Base-by-base conservation (phyloP, 1,140 invertebrate species). In the Trachymyrmex septentrionalis region DNA sequence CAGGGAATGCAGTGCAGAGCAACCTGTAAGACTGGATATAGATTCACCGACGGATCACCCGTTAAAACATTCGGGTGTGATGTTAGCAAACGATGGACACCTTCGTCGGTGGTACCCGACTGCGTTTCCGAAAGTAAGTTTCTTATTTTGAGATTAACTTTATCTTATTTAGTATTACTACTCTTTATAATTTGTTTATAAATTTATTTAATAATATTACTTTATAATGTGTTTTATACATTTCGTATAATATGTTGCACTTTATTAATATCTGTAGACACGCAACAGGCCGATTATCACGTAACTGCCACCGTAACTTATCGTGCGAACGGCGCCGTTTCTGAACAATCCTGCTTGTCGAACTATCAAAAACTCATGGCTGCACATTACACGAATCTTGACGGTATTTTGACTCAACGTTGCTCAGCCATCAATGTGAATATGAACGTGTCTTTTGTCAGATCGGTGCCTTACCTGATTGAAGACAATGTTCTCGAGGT, bases 371-470 rank as follows among this genome's bases (percentile, higher is more conserved):
- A 98, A 75, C 95, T 98, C 5, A 96, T 99, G 78, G 95, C 97
- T 5, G 97, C 98, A 90, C 97, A 98, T 92, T 99, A 99, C 89
- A 94, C 95, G 19, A 97, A 97, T 66, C 94, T 99, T 0, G 98
- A 99, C 92, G 96, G 96, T 82, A 96, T 98, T 86, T 95, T 99
- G 7, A 98, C 98, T 4, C 97, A 98, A 92, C 96, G 98, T 91
- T 99, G 99, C 95, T 99, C 98, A 0, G 98, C 98, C 34, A 98
- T 99, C 2, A 99, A 99, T 93, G 98, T 99, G 0, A 98, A 98
- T 91, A 99, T 99, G 96, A 99, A 99, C 92, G 98, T 99, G 2
- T 97, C 98, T 0, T 99, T 99, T 91, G 96, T 98, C 0, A 97
- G 97, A 91, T 97, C 98, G 2, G 96, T 97, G 91, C 97, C 98